Percentiles rank a stretch among this genome's conserved stretches.
Conservation (phyloP, 1,140 invertebrate species). For the Lerema accius region DNA sequence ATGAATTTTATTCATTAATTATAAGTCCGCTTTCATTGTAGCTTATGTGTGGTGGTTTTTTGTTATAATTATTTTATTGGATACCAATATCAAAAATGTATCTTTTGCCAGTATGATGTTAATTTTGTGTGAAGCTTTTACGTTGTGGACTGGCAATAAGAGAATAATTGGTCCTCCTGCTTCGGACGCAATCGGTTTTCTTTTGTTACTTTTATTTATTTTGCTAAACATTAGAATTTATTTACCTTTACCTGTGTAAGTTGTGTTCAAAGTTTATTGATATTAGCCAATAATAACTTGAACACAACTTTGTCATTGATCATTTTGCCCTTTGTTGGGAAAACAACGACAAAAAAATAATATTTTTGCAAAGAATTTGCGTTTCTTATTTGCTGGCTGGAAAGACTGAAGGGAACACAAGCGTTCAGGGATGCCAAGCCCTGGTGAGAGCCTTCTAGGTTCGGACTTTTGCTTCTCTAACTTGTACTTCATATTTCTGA, state of each 20-base stretch:
- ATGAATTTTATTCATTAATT: constrained; percentile 28
- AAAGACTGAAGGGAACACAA: constrained; percentile 82
- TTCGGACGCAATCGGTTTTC: constrained; percentile 40
- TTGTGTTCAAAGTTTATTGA: constrained; percentile 10
- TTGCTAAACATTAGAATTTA: constrained; percentile 35
- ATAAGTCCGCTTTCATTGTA: constrained; percentile 75
- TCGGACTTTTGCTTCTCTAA: constrained; percentile 79
- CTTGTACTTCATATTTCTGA: constrained; percentile 63
- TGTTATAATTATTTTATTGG: constrained; percentile 32
- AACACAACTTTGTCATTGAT: constrained; percentile 10
- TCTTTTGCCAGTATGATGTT: constrained; percentile 13
- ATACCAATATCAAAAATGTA: constrained; percentile 26
- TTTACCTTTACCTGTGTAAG: constrained; percentile 24
- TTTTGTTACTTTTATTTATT: constrained; percentile 35
- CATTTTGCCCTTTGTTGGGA: constrained; percentile 39
- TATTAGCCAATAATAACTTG: neutral
- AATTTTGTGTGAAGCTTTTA: constrained; percentile 23
- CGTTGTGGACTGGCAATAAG: constrained; percentile 34
- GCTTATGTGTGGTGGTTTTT: constrained; percentile 61
- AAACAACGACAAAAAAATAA: constrained; percentile 66
- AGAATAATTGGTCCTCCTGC: constrained; percentile 43
- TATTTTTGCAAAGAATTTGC: constrained; percentile 80
- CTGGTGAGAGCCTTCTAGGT: constrained; percentile 83
- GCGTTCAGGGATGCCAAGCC: constrained; percentile 83
- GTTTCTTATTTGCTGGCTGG: constrained; percentile 81